A percentile compares a stretch with the other conserved stretches of the same genome.
Conservation (phyloP, 2,888 invertebrate species). For the Euspilapteryx auroguttella region DNA sequence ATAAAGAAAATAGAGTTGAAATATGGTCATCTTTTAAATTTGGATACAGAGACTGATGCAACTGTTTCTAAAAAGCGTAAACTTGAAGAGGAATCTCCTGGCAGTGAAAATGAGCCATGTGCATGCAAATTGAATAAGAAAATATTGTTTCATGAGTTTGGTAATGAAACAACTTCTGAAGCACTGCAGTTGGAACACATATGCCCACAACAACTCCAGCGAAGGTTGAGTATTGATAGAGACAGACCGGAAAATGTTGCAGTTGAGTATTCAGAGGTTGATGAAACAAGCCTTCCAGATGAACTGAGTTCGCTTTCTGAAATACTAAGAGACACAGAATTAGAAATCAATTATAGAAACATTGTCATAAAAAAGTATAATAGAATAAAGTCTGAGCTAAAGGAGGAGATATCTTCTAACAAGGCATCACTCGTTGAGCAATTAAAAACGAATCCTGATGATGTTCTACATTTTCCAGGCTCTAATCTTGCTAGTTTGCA, state of each 20-base stretch:
- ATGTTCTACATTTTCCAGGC: conserved; percentile 32
- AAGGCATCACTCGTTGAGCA: conserved; percentile 24
- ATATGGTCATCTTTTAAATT: conserved; percentile 35
- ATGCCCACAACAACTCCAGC: conserved; percentile 19
- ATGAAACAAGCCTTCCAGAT: conserved; percentile 19
- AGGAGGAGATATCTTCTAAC: conserved; percentile 24
- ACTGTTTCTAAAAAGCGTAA: background rate
- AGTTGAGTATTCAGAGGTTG: conserved; percentile 19
- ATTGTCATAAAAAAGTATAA: conserved; percentile 28
- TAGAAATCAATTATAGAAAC: conserved; percentile 19
- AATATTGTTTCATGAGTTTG: conserved; percentile 40
- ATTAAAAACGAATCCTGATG: conserved; percentile 25
- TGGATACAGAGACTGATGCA: conserved; percentile 10
- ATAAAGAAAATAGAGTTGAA: conserved; percentile 33
- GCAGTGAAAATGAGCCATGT: conserved; percentile 15
- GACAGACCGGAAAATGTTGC: conserved; percentile 13
- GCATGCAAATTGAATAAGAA: conserved; percentile 27
- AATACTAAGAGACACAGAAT: conserved; percentile 19
- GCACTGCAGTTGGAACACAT: conserved; percentile 19
- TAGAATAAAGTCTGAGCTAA: conserved; percentile 18
- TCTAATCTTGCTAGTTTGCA: conserved; percentile 27
- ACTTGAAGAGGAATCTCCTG: background rate
- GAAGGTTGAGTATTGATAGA: conserved; percentile 4
- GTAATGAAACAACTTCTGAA: conserved; percentile 18
- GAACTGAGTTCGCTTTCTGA: conserved; percentile 18